phyloP scores from a whole-genome alignment of 2,888 invertebrate genomes.

The Mesorhabditis spiculigera region DNA sequence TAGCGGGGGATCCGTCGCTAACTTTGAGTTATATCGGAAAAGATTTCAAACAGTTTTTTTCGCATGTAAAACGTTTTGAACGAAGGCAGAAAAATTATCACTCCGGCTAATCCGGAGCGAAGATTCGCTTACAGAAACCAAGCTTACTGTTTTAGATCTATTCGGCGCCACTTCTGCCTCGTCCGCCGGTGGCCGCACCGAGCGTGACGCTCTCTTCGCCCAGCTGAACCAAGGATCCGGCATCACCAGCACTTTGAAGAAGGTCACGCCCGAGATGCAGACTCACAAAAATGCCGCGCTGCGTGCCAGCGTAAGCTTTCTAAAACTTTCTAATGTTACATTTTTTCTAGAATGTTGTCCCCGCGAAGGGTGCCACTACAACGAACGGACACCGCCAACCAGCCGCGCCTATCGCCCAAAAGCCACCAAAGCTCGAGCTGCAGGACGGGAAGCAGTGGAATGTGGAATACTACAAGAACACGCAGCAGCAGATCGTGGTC shows the following conservation, averaged over 20 bases:
- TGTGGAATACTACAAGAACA: conserved; percentile 64
- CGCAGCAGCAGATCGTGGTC: conserved; percentile 70
- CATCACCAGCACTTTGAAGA: conserved; percentile 73
- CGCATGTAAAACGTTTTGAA: too few relatives aligned
- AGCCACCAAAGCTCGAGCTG: conserved; percentile 76
- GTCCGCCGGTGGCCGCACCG: conserved; percentile 63
- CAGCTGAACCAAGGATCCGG: conserved; percentile 78
- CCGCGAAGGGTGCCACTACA: conserved; percentile 70
- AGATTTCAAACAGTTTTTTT: too few relatives aligned
- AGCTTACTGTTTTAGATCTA: conserved; percentile 18
- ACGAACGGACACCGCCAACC: conserved; percentile 4
- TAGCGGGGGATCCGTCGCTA: too few relatives aligned
- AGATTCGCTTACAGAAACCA: not conserved
- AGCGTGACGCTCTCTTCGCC: conserved; percentile 83
- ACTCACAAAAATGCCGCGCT: conserved; percentile 94
- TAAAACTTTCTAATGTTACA: not conserved
- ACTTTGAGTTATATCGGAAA: too few relatives aligned
- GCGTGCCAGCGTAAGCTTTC: conserved; percentile 62
- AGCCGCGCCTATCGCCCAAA: conserved; percentile 58
- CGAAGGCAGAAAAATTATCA: too few relatives aligned
- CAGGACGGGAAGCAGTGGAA: conserved; percentile 93
- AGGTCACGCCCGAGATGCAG: conserved; percentile 88
- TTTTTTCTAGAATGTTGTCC: conserved; percentile 52
- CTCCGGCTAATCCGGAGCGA: too few relatives aligned
- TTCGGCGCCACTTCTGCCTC: conserved; percentile 24